Base-by-base conservation (phyloP, 2,113 vertebrate genomes). In the Chinchilla lanigera region DNA sequence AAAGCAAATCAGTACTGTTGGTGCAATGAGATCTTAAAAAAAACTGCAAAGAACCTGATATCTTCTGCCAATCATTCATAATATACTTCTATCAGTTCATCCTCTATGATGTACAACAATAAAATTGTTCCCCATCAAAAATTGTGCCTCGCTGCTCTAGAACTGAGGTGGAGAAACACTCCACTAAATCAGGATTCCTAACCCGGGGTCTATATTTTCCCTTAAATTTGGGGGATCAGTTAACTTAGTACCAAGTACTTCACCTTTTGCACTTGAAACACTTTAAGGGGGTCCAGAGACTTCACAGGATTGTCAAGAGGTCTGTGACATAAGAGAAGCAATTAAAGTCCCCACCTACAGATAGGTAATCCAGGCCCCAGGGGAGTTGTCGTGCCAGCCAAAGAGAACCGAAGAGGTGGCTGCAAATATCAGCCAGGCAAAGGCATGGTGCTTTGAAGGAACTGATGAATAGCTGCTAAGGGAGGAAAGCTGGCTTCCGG, bases 241-340 rank as follows among this genome's bases (percentile, higher is more conserved):
- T 9, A 91, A 89, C 63, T 61, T 50, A n/a, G 61, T 90, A 83
- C 47, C 22, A 24, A 4, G 38, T 41, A 84, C 26, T 26, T 81
- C 63, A 85, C 86, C 50, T 95, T 95, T 86, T 8, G 19, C 24
- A 69, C 35, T 85, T 89, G 63, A 65, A 92, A 94, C 28, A 65
- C 78, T 95, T 81, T 61, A 30, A 54, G 71, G 38, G 30, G 2
- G 75, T 78, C 56, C 75, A 78, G 47, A 84, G 44, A 33, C 19
- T 88, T 93, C 52, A 86, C 13, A 47, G 47, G 75, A 78, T 28
- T 81, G 38, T 58, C 81, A 67, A 92, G 77, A 73, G n/a, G 2
- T 44, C 78, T 19, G 41, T 12, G 33, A 80, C 24, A 89, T n/a
- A 86, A 22, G 71, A 69, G n/a, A 44, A 88, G 56, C n/a, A 47